phyloP scores from a whole-genome alignment of 2,113 vertebrate species.

The Colistium nudipinnis region DNA sequence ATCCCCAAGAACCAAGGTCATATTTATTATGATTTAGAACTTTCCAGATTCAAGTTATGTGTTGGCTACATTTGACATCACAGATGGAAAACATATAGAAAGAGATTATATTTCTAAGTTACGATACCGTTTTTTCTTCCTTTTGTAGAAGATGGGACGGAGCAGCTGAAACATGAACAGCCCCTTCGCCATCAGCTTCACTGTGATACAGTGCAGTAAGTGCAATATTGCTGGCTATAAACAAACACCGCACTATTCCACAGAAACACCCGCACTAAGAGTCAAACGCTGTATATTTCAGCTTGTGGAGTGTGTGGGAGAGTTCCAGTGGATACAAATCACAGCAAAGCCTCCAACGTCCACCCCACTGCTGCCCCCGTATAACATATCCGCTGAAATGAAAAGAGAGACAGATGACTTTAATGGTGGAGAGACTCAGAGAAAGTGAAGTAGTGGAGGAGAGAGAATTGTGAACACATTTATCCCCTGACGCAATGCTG shows the following conservation, averaged over 20 bases:
- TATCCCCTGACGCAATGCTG: constrained; percentile 8
- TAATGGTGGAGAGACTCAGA: constrained; percentile 27
- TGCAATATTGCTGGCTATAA: neutral
- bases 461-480: constrained; percentile 10
- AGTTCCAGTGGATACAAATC: constrained; percentile 54
- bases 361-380: neutral
- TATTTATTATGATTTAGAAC: neutral
- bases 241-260: constrained; percentile 12
- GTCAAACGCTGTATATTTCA: constrained; percentile 4
- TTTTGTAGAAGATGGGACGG: neutral
- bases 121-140: neutral
- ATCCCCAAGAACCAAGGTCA: neutral
- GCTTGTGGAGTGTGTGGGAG: constrained; percentile 25
- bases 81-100: neutral
- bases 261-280: constrained; percentile 27
- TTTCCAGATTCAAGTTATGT: neutral
- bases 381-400: constrained; percentile 39
- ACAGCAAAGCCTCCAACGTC: constrained; percentile 25
- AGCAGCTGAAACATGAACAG: neutral
- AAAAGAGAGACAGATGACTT: constrained; percentile 44
- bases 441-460: constrained; percentile 3
- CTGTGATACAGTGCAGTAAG: neutral
- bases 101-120: neutral
- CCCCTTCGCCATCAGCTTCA: neutral
- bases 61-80: neutral